Conservation (phyloP, 2,888 invertebrate genomes). For the Heliconius sara region DNA sequence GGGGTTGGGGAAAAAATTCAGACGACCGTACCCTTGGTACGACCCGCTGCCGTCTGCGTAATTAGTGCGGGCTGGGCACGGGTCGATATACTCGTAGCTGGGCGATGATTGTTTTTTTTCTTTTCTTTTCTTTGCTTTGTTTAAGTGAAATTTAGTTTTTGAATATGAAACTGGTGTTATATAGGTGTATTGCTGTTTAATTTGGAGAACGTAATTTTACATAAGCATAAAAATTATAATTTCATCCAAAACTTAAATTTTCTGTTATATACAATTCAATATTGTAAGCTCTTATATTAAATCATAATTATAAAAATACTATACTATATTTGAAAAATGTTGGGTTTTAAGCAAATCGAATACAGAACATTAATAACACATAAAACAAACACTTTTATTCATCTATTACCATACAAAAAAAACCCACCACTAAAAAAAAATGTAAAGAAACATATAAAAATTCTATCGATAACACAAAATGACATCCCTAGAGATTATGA, state of each 20-base stretch:
- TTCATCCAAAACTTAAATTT: too few relatives aligned
- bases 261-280: too few relatives aligned
- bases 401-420: not conserved
- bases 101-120: conserved; percentile 44
- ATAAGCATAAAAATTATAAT: too few relatives aligned
- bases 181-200: not conserved
- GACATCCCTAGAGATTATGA: conserved; percentile 78
- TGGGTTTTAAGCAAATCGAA: not conserved
- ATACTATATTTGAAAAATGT: too few relatives aligned
- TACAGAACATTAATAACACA: not conserved
- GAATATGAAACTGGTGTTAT: not conserved
- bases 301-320: too few relatives aligned
- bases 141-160: conserved; percentile 20
- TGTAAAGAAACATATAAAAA: not conserved
- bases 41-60: conserved; percentile 81
- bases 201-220: too few relatives aligned
- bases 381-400: not conserved
- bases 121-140: conserved; percentile 21
- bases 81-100: conserved; percentile 59
- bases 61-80: conserved; percentile 71
- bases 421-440: not conserved
- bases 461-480: conserved; percentile 44
- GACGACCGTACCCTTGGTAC: conserved; percentile 80
- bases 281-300: too few relatives aligned
- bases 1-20: conserved; percentile 79